phyloP scores from a whole-genome alignment of 2,888 invertebrate genomes.

The Leptura quadrifasciata region DNA sequence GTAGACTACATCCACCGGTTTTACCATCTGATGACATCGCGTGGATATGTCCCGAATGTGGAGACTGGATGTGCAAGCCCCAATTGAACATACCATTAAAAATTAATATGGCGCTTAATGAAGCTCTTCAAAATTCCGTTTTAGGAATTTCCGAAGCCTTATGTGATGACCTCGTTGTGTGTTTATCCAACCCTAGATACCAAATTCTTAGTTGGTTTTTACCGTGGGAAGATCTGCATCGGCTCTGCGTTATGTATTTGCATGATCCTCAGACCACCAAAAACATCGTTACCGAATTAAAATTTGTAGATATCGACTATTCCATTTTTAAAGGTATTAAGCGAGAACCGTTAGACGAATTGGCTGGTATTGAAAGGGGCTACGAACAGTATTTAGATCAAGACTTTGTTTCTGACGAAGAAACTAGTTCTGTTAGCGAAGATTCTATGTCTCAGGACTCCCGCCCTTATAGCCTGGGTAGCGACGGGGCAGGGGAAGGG shows the following conservation, averaged over 20 bases:
- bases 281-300: constrained; percentile 82
- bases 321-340: constrained; percentile 76
- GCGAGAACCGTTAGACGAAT: constrained; percentile 76
- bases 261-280: constrained; percentile 78
- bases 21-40: constrained; percentile 67
- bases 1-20: constrained; percentile 70
- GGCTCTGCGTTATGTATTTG: constrained; percentile 77
- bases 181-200: constrained; percentile 82
- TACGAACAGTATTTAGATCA: constrained; percentile 68
- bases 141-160: constrained; percentile 81
- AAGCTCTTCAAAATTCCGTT: constrained; percentile 76
- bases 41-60: constrained; percentile 69
- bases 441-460: constrained; percentile 75
- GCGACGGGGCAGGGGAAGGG: constrained; percentile 70
- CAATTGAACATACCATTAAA: constrained; percentile 66
- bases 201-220: constrained; percentile 84
- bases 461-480: constrained; percentile 73
- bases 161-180: constrained; percentile 83
- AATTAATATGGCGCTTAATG: constrained; percentile 71
- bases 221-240: constrained; percentile 77
- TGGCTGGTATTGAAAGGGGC: constrained; percentile 68
- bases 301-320: constrained; percentile 84
- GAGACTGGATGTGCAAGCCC: constrained; percentile 70
- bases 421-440: constrained; percentile 68
- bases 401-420: constrained; percentile 63